Evolutionary conservation across 2,113 vertebrate species (phyloP).

Genomic region (Hippocampus guttulatus): DNA sequence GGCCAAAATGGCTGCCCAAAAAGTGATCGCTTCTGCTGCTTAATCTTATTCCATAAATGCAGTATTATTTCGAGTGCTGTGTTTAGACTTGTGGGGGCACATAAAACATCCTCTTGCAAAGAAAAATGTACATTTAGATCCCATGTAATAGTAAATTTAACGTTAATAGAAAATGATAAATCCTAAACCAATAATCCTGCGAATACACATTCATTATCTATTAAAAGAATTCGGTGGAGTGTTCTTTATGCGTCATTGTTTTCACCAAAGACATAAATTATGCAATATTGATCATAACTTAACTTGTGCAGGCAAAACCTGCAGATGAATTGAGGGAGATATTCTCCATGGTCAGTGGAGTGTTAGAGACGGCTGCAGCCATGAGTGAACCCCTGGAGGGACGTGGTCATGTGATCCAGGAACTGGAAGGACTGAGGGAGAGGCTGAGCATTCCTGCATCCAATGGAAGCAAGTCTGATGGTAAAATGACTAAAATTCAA

Average conservation of each 20-base stretch:
- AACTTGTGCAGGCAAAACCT: constrained; percentile 64
- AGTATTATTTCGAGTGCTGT: no score
- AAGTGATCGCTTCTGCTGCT: no score
- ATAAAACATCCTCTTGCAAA: no score
- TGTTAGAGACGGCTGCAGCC: constrained; percentile 76
- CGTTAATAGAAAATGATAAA: no score
- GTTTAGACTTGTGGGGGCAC: no score
- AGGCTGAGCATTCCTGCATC: constrained; percentile 65
- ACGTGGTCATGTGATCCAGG: constrained; percentile 68
- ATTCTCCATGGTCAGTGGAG: constrained; percentile 66
- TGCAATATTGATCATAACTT: neutral
- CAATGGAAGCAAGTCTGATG: constrained; percentile 62
- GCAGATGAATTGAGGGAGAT: constrained; percentile 74
- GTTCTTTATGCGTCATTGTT: neutral
- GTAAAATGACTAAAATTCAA: constrained; percentile 44
- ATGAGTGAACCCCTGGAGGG: constrained; percentile 60
- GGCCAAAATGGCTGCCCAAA: no score
- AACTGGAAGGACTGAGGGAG: constrained; percentile 72
- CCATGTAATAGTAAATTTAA: no score
- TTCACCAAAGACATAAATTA: neutral
- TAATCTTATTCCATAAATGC: no score
- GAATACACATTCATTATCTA: no score
- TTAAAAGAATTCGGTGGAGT: no score
- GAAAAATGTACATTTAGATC: no score
- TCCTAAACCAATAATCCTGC: no score